Base-by-base conservation (phyloP, 1,140 invertebrate species). In the Rhagoletis zephyria region DNA sequence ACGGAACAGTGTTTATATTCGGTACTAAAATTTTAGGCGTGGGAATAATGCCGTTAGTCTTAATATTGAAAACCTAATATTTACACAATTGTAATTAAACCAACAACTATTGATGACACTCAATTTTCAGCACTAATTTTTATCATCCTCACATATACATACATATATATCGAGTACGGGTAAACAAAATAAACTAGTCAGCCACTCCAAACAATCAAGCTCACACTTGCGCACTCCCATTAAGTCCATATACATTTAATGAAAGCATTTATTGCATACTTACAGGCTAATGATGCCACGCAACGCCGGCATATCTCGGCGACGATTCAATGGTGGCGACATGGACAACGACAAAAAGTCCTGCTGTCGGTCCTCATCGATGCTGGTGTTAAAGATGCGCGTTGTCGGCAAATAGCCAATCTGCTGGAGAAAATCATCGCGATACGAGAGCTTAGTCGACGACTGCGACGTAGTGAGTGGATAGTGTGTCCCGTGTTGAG, bases 271-370 rank as follows among this genome's bases (percentile, higher is more conserved):
- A 61, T 77, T 19, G 61, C 74, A 89, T 93, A 93, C 93, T 93
- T 88, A 93, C 93, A 93, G 89, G 88, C 93, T 94, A 87, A 93
- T 92, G 88, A 92, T 93, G 89, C 93, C 93, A 87, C 92, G 90
- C 87, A 93, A 89, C 4, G 93, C 92, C 42, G 93, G 93, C 92
- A 94, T 93, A 63, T 93, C 92, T 85, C 93, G 89, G 59, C 93
- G 90, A 40, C 93, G 91, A 89, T 93, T 93, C 63, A 93, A 90
- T 45, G 93, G 93, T 67, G 93, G 93, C 42, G 93, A 94, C 61
- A 94, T 89, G 5, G 93, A 94, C 61, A 94, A 88, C 51, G 93
- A 94, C 85, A 94, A 90, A 88, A 93, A 93, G 65, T 93, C 92
- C 89, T 92, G 91, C 89, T 92, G 92, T 87, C 91, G 91, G 88